Evolutionary conservation across 2,888 invertebrate genomes (phyloP).

Genomic region (Ormyrus nitidulus): DNA sequence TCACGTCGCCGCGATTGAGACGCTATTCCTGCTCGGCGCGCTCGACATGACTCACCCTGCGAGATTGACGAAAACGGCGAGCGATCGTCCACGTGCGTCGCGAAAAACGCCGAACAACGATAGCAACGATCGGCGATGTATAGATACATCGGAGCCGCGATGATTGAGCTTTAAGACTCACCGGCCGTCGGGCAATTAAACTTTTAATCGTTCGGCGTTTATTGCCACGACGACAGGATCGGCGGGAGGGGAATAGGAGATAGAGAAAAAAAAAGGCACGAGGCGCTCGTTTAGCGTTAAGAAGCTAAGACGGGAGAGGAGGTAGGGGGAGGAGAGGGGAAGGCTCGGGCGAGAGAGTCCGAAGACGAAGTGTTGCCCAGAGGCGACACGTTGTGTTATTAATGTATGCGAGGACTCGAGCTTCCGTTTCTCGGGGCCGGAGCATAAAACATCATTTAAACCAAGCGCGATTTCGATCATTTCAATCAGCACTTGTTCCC

Average conservation of each 20-base stretch:
- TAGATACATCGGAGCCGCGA: constrained; percentile 8
- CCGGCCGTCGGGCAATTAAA: constrained; percentile 39
- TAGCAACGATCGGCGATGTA: constrained; percentile 33
- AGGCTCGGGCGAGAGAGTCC: constrained; percentile 34
- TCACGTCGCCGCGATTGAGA: no score
- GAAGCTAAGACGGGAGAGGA: neutral
- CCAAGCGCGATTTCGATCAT: constrained; percentile 44
- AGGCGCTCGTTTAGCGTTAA: neutral
- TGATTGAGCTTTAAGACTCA: constrained; percentile 21
- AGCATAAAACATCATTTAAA: constrained; percentile 52
- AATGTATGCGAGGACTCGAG: constrained; percentile 72
- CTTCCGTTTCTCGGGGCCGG: constrained; percentile 66
- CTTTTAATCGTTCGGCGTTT: constrained; percentile 57
- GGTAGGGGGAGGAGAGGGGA: constrained; percentile 3
- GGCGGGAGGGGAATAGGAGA: constrained; percentile 8
- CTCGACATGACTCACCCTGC: neutral
- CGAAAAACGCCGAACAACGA: constrained; percentile 1
- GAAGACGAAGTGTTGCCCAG: constrained; percentile 75
- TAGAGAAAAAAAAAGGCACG: constrained; percentile 15
- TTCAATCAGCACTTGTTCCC: constrained; percentile 52
- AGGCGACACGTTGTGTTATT: constrained; percentile 74
- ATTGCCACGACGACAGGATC: constrained; percentile 35
- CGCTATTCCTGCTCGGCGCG: neutral
- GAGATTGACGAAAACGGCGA: neutral
- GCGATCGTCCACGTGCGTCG: constrained; percentile 8